Evolutionary conservation across 2,888 invertebrate species (phyloP).

Genomic region (Ceriagrion tenellum): DNA sequence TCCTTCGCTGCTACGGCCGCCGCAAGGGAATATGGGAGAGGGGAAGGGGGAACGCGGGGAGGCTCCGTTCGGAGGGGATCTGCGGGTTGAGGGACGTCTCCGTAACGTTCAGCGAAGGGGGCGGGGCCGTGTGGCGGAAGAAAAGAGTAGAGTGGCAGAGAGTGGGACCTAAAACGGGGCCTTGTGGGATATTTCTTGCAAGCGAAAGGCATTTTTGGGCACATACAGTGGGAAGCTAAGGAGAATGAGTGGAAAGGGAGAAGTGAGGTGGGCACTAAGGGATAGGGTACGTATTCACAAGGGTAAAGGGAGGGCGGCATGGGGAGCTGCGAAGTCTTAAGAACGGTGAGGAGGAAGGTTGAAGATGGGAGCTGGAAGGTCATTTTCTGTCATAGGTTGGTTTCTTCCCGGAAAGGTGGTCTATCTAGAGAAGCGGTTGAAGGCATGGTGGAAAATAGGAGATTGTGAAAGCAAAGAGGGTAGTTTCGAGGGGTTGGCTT

Average conservation of each 20-base stretch:
- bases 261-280: not conserved
- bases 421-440: constrained; percentile 47
- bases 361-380: constrained; percentile 51
- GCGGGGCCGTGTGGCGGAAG: not conserved
- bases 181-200: constrained; percentile 36
- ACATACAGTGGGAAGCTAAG: not conserved
- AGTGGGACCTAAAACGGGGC: constrained; percentile 5
- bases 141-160: not conserved
- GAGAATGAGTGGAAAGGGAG: constrained; percentile 2
- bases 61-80: not conserved
- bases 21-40: not conserved
- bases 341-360: not conserved
- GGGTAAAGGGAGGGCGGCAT: not conserved
- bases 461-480: constrained; percentile 6
- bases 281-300: not conserved
- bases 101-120: not conserved
- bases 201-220: constrained; percentile 28
- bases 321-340: not conserved
- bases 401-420: constrained; percentile 50
- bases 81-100: not conserved
- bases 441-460: constrained; percentile 22
- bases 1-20: constrained; percentile 1
- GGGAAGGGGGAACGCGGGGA: not conserved
- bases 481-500: not conserved
- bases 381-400: constrained; percentile 59